Base-by-base conservation (phyloP, 2,113 vertebrate genomes). In the Arenaria interpres region DNA sequence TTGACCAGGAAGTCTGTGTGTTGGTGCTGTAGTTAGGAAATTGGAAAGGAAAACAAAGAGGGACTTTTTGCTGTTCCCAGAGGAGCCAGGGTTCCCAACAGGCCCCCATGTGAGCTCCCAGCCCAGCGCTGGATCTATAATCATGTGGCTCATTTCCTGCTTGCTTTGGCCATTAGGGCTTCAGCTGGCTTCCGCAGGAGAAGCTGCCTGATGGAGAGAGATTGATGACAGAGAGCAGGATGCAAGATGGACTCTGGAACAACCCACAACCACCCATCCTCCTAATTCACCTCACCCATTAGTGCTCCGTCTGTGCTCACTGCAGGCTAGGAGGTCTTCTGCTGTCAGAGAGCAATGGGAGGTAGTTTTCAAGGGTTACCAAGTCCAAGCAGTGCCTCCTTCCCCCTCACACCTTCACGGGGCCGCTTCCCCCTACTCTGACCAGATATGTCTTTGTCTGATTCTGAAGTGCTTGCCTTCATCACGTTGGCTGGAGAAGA, bases 161-260 rank as follows among this genome's bases (percentile, higher is more conserved):
- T 84, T 88, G 74, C 75, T 82, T 75, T 75, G 18, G 85, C 91
- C 90, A 89, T 91, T 48, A 95, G 82, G 41, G 48, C 68, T 80
- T 80, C 89, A 83, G 84, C 53, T 46, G 69, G 72, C 85, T 94
- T 94, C 88, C 20, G 45, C 68, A 90, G 73, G 45, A 95, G 90
- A 77, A 22, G 64, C 81, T 89, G 96, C 68, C 54, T 82, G 92
- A 93, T 88, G 92, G 67, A 85, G 88, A 90, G 94, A 87, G 93
- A 91, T 45, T 91, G 85, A 90, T 75, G 96, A 82, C 54, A 66
- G 68, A 53, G 51, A 92, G 91, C 10, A 50, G 84, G 92, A 28
- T 28, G 6, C 20, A 41, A 77, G 76, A 82, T 17, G 79, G 91
- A 20, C 69, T 79, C 89, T 79, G 88, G 92, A 71, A 89, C 2